Conservation (phyloP, 2,888 invertebrate genomes). For the Cantharis rufa region DNA sequence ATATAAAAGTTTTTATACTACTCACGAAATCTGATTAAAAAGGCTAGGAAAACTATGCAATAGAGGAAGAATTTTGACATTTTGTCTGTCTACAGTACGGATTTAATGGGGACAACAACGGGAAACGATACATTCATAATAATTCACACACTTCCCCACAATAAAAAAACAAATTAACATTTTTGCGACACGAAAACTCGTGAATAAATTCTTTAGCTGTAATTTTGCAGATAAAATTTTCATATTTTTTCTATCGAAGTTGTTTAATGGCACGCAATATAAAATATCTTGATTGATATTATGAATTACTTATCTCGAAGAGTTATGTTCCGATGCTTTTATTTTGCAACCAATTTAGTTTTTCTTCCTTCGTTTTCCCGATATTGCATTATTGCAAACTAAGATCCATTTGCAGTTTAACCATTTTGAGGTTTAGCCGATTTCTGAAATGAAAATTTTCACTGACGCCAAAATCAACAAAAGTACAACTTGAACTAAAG, state of each 20-base stretch:
- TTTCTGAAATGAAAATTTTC: background rate
- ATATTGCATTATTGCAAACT: background rate
- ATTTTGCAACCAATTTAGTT: background rate
- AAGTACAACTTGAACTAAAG: no score
- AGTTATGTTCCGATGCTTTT: background rate
- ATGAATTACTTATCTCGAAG: slow-evolving; percentile 1
- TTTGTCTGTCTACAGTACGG: slow-evolving; percentile 21
- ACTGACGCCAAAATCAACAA: no score
- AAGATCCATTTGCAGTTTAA: background rate
- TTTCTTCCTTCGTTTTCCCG: background rate
- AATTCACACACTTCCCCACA: slow-evolving; percentile 15
- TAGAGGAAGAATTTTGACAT: slow-evolving; percentile 20
- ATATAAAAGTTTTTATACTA: slow-evolving; percentile 15
- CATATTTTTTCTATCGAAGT: slow-evolving; percentile 5
- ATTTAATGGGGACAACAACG: slow-evolving; percentile 13
- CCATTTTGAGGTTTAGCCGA: background rate
- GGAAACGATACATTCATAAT: slow-evolving; percentile 21
- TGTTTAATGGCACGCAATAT: slow-evolving; percentile 3
- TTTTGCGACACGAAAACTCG: slow-evolving; percentile 14
- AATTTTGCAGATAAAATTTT: background rate
- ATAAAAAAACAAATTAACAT: slow-evolving; percentile 14
- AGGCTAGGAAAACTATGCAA: slow-evolving; percentile 31
- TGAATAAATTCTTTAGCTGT: slow-evolving; percentile 7
- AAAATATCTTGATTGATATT: slow-evolving; percentile 2
- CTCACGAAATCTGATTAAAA: slow-evolving; percentile 36